Base-by-base conservation (phyloP, 2,113 vertebrate species). In the Suricata suricatta region DNA sequence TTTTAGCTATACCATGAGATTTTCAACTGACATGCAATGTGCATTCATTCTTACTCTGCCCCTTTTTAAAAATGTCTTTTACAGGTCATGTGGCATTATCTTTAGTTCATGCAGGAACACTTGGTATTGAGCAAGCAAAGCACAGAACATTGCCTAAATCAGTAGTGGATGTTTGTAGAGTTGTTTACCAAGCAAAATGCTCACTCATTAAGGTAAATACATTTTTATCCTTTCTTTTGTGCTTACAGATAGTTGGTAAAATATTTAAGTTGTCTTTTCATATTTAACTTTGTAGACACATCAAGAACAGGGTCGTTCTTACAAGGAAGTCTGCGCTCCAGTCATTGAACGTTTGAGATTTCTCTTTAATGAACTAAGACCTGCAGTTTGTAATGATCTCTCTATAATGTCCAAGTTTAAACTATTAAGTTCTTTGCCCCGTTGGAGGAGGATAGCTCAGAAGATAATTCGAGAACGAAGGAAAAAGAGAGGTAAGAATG, bases 161-260 rank as follows among this genome's bases (percentile, higher is more conserved):
- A 93, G 99, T 99, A 95, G 99, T 99, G 95, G 99, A 99, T 77
- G 99, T 99, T 90, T 99, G 99, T 97, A 99, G 99, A 94, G 99
- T 99, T 98, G 99, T 99, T 97, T 99, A 99, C 97, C 99, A 99
- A 98, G 99, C 99, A 93, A 99, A 99, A 97, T 99, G 99, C 97
- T 99, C 99, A 16, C 98, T 99, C 97, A 99, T 99, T 95, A 99
- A 99, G 99, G 99, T 99, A 98, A 97, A 84, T 6, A 35, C 90
- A 19, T 88, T 91, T 54, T 64, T 27, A 79, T 93, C 54, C 2
- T 60, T 63, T 10, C 1, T 2, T 76, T 0, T 50, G 7, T 17
- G 29, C 38, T 2, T 71, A 74, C 85, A 57, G 25, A 14, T n/a
- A 0, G 19, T 41, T 83, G 41, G 54, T n/a, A 5, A 76, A 64